Evolutionary conservation across 2,113 vertebrate species (phyloP), one percentile per base, ranked within the genome.

Genomic region (Platichthys flesus): DNA sequence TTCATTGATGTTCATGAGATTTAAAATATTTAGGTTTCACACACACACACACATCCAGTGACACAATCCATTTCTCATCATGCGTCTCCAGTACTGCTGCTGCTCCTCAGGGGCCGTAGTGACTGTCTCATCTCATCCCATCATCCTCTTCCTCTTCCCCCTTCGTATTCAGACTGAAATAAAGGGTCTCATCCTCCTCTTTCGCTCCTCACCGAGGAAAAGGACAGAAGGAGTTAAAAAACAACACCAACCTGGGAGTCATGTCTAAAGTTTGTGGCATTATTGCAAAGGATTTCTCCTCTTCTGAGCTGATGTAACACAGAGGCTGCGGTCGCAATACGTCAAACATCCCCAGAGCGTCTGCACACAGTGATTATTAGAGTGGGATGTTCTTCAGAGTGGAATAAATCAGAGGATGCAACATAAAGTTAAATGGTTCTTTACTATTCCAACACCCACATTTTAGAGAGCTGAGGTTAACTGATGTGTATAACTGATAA

Each of bases 51-150:
- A 70, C 28, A n/a, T 20, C 21, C 20, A 61, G 3, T 31, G 51
- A 70, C 47, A 63, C 56, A 60, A 18, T 70, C 37, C 70, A 63
- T 68, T 67, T 47, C n/a, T 74, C 61, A 65, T 79, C 76, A 76
- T 74, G 60, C 67, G 24, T 78, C 26, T 23, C 60, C 40, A 42
- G 21, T 64, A 1, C 81, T 76, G 76, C 65, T 76, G 70, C 58
- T 88, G 56, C 31, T 87, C 88, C 79, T 78, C 56, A 68, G 67
- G 84, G 85, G 47, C 68, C 4, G 70, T 67, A 8, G 70, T 67
- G 63, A 71, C 85, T 81, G 91, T 88, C 89, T 90, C 78, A 72
- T 91, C 74, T 86, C 76, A 82, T 91, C 77, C 67, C 73, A 76
- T 93, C 90, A 88, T 42, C 54, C 51, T 77, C 61, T 23, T 61